Evolutionary conservation across 1,140 invertebrate genomes (phyloP), one percentile per base, ranked within the genome.

Genomic region (Drosophila erecta): DNA sequence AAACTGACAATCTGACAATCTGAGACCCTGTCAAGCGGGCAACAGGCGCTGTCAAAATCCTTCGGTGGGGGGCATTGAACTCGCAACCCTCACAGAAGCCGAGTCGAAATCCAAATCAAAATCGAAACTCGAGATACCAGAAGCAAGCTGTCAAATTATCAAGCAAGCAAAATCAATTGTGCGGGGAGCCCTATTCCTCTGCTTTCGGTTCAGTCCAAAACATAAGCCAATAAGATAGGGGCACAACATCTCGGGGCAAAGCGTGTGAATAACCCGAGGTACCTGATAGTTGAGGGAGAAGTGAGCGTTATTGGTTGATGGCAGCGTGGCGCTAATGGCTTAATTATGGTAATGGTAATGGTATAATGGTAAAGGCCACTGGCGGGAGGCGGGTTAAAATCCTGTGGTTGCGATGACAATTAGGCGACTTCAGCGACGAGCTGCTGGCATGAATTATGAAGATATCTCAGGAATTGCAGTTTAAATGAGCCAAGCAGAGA

Each of bases 121-220:
- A 4, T 44, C 41, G 17, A 44, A 83, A 89, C 89, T 56, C 56
- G 76, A 87, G 84, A 87, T 89, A 86, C 76, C 75, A 79, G 57
- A 86, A 60, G 58, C 84, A 59, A 83, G 79, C 83, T 87, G 83
- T 87, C 83, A 87, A 87, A 87, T 89, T 87, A 83, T 65, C 66
- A 66, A 86, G 55, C 71, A 72, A 78, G 64, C 67, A 75, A 76
- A 87, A 79, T 83, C 84, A 87, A 89, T 89, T 83, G 83, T 51
- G 22, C 35, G 33, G 54, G 40, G 43, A 47, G 24, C 44, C 22
- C 43, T 7, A 24, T 49, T 76, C 22, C 44, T 76, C 58, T 58
- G 47, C 58, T 35, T 24, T 60, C 60, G 7, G 1, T 22, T 60
- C 53, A 24, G 1, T 11, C 14, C 49, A 20, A 60, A 83, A 54